Percentiles rank a stretch among this genome's conserved stretches.
phyloP scores from a whole-genome alignment of 2,888 invertebrate species.

The Xestia c-nigrum region DNA sequence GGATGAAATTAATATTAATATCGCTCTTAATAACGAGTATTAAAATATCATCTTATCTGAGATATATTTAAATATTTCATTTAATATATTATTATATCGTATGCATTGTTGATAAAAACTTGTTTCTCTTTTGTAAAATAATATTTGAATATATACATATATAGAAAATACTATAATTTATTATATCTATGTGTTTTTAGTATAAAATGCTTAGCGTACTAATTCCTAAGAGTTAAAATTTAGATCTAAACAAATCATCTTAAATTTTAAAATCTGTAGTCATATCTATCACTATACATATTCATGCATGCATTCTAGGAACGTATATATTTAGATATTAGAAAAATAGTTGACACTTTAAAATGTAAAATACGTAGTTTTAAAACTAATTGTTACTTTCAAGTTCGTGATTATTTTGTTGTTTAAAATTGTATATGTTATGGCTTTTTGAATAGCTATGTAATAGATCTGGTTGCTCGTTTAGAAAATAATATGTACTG shows the following conservation, averaged over 20 bases:
- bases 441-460: conserved; percentile 77
- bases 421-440: conserved; percentile 69
- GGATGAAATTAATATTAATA: not conserved
- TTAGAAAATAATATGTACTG: conserved; percentile 46
- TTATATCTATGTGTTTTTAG: conserved; percentile 9
- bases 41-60: conserved; percentile 38
- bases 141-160: not conserved
- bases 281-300: conserved; percentile 68
- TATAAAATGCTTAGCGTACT: conserved; percentile 39
- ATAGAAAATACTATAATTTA: not conserved
- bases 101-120: conserved; percentile 1
- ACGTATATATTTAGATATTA: conserved; percentile 56
- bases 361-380: conserved; percentile 67
- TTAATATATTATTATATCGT: conserved; percentile 1
- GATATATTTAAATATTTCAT: not conserved
- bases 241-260: conserved; percentile 37
- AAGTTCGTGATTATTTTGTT: conserved; percentile 62
- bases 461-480: conserved; percentile 65
- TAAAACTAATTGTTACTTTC: conserved; percentile 69
- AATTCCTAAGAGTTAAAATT: conserved; percentile 30
- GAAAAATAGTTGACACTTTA: conserved; percentile 60
- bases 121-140: conserved; percentile 27
- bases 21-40: conserved; percentile 22
- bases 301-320: conserved; percentile 59
- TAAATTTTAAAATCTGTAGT: conserved; percentile 30